These are phyloP conservation scores for Enteromius argenteus DNA, from an alignment of 2,797 vertebrate genomes.

Conservation along the genomic window DNA sequence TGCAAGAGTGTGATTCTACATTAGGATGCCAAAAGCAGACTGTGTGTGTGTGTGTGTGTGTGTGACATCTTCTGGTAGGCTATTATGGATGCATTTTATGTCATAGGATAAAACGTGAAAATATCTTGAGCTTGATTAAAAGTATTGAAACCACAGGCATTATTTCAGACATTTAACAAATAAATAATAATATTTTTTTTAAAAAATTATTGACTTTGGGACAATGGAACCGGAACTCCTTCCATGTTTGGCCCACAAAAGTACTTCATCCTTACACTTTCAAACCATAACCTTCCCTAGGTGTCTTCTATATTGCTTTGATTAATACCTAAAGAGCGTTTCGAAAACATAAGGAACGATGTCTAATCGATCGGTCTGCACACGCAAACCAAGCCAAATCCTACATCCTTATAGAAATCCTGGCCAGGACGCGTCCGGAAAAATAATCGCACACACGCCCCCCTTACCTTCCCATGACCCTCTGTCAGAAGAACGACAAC, in stretches of 20 bases:
- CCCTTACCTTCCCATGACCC: neutral
- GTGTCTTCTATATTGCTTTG: too few relatives aligned
- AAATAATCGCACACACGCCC: too few relatives aligned
- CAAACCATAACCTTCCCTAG: neutral
- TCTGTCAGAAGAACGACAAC: neutral
- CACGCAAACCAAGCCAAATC: too few relatives aligned
- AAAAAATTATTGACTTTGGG: too few relatives aligned
- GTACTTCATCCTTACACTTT: neutral
- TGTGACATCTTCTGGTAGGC: too few relatives aligned
- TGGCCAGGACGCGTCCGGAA: too few relatives aligned
- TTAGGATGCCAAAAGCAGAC: neutral
- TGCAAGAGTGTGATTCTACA: neutral
- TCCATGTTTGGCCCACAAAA: neutral
- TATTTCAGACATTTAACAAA: neutral
- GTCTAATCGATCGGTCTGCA: too few relatives aligned
- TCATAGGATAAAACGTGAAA: neutral
- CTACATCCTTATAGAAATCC: too few relatives aligned
- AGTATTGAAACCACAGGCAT: too few relatives aligned
- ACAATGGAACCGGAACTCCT: neutral
- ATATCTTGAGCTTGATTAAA: neutral
- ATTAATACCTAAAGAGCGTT: too few relatives aligned
- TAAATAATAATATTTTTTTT: neutral
- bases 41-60: too few relatives aligned
- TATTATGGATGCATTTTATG: neutral
- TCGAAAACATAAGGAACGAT: too few relatives aligned